Evolutionary conservation across 2,888 invertebrate genomes (phyloP).

Genomic region (Ormyrus nitidulus): DNA sequence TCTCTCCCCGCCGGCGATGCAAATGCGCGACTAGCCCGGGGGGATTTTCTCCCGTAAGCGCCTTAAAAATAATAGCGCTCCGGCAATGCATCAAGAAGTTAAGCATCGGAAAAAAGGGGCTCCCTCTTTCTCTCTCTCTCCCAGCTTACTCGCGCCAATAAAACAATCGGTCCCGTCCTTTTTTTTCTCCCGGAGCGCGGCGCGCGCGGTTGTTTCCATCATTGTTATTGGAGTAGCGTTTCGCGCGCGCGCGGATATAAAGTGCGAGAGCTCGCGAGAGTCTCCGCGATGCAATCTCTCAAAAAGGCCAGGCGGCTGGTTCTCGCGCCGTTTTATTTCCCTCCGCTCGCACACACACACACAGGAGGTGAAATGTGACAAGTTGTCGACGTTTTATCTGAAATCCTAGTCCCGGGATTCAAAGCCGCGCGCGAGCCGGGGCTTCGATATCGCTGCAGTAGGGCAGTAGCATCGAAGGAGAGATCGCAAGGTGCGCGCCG

Average conservation of each 20-base stretch:
- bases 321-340: slow-evolving; percentile 2
- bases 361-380: slow-evolving; percentile 45
- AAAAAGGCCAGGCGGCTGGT: slow-evolving; percentile 16
- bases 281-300: slow-evolving; percentile 31
- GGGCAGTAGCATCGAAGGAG: slow-evolving; percentile 21
- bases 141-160: not conserved
- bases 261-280: not conserved
- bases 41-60: not conserved
- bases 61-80: too few relatives aligned
- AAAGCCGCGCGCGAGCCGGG: not conserved
- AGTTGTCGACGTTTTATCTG: slow-evolving; percentile 45
- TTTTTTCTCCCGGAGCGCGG: not conserved
- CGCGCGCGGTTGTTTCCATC: slow-evolving; percentile 20
- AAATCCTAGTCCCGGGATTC: slow-evolving; percentile 37
- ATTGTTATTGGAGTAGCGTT: slow-evolving; percentile 41
- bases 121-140: not conserved
- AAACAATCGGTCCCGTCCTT: not conserved
- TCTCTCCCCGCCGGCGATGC: too few relatives aligned
- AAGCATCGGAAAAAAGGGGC: not conserved
- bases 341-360: not conserved
- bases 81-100: slow-evolving; percentile 11
- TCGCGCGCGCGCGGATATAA: not conserved
- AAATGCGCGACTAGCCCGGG: too few relatives aligned
- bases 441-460: slow-evolving; percentile 19
- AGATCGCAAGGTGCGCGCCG: slow-evolving; percentile 45